phyloP scores from a whole-genome alignment of 1,140 invertebrate genomes.

The Zaprionus capensis region DNA sequence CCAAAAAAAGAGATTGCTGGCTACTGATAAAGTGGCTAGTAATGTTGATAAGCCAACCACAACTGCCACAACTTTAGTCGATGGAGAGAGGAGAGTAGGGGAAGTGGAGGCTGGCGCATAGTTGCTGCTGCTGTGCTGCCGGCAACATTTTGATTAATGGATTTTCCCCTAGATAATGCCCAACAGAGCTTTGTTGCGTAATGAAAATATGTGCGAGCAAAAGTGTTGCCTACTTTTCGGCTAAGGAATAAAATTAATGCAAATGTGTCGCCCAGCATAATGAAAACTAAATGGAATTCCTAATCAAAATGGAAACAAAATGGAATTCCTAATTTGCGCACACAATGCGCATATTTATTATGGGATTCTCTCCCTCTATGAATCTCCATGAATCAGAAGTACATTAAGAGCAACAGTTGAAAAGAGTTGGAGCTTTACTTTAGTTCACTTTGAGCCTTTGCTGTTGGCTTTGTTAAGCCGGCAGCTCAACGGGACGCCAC shows the following conservation, averaged over 20 bases:
- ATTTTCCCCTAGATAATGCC: slow-evolving; percentile 26
- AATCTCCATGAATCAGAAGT: background rate
- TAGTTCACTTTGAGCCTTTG: slow-evolving; percentile 27
- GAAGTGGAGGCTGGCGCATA: slow-evolving; percentile 7
- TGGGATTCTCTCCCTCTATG: background rate
- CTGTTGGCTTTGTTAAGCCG: slow-evolving; percentile 31
- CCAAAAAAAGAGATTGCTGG: slow-evolving; percentile 40
- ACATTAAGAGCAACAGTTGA: background rate
- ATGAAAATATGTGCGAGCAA: slow-evolving; percentile 27
- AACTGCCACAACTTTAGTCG: slow-evolving; percentile 1
- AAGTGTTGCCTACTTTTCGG: slow-evolving; percentile 50
- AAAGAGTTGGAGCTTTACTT: slow-evolving; percentile 8
- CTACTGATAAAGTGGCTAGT: slow-evolving; percentile 55
- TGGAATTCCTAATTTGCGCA: slow-evolving; percentile 2
- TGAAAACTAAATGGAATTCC: slow-evolving; percentile 6
- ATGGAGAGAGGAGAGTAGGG: background rate
- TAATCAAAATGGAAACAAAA: slow-evolving; percentile 1
- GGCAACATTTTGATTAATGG: slow-evolving; percentile 58
- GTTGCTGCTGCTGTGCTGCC: background rate
- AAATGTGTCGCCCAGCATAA: background rate
- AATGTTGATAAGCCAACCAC: background rate
- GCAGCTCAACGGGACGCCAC: slow-evolving; percentile 21
- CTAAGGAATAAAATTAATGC: slow-evolving; percentile 18
- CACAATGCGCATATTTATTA: background rate
- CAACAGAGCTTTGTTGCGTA: background rate